Evolutionary conservation across 2,797 vertebrate species (phyloP).

Genomic region (Cichlasoma orientale): DNA sequence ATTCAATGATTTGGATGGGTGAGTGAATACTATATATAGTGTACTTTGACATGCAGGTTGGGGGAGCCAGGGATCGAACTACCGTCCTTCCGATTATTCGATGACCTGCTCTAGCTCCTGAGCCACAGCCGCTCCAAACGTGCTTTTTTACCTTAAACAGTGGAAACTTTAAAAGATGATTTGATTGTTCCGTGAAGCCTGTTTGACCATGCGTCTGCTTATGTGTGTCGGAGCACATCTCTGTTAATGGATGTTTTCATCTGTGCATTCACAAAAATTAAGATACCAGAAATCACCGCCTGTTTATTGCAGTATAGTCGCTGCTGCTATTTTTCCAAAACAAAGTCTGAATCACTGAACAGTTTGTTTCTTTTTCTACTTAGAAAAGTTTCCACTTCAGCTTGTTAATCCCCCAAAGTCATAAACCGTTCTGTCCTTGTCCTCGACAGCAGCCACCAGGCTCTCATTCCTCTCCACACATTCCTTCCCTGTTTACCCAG

Average conservation of each 20-base stretch:
- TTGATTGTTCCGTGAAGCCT: conserved; percentile 2
- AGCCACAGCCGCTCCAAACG: neutral
- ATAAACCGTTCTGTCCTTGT: conserved; percentile 75
- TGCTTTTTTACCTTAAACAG: neutral
- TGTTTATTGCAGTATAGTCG: conserved; percentile 11
- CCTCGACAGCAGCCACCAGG: conserved; percentile 63
- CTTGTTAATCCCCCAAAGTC: conserved; percentile 77
- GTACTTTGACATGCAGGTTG: neutral
- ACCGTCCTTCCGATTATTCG: neutral
- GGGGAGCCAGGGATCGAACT: neutral
- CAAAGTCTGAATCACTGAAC: conserved; percentile 33
- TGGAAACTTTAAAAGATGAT: conserved; percentile 12
- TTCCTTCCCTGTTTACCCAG: conserved; percentile 70
- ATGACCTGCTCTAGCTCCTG: neutral
- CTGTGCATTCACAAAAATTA: conserved; percentile 9
- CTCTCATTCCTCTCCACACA: conserved; percentile 62
- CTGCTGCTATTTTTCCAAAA: conserved; percentile 35
- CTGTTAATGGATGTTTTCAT: neutral
- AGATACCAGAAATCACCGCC: conserved; percentile 25
- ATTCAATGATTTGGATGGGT: no score
- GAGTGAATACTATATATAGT: no score
- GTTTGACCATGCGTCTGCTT: conserved; percentile 1
- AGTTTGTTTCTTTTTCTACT: conserved; percentile 65
- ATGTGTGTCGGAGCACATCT: neutral
- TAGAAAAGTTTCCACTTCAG: conserved; percentile 71